Base-by-base conservation (phyloP, 2,113 vertebrate species). In the Actenoides hombroni region DNA sequence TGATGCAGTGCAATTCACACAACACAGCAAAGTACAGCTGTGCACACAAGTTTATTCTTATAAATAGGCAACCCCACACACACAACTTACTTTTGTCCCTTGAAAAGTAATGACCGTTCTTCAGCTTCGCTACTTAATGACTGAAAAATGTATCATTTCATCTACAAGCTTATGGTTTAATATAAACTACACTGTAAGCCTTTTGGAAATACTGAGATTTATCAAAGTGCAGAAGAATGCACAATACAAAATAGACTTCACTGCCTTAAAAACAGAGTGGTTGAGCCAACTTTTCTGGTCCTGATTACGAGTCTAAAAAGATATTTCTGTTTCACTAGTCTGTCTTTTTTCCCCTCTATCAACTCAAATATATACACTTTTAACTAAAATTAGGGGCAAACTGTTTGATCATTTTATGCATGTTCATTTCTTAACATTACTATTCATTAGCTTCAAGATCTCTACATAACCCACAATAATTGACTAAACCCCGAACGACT, bases 11-110 rank as follows among this genome's bases (percentile, higher is more conserved):
- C n/a, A 94, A 82, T 90, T 95, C 97, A 97, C 91, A 86, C 89
- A 96, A 96, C 39, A 67, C 87, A 87, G 88, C 91, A 59, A 92
- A 92, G 84, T 89, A 95, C 67, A 94, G 91, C 93, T 95, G 56
- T 69, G 97, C 90, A 90, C 94, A 88, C 91, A 92, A 97, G 35
- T 51, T 59, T 54, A 44, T 77, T 89, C 51, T 77, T 51, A 61
- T 11, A 74, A 89, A 92, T 35, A 46, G 6, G 71, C 4, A 35
- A 23, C 60, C 80, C 88, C 33, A 37, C 37, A 37, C 37, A 37
- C 44, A 54, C 49, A 59, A 51, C 80, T 88, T 85, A 51, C 33
- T 77, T 88, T 92, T 63, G 49, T 59, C 37, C 74, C 48, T 89
- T 69, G 70, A 20, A 46, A 67, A 80, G 19, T 37, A 92, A 53